Evolutionary conservation across 2,888 invertebrate genomes (phyloP).

Genomic region (Pyrrhosoma nymphula): DNA sequence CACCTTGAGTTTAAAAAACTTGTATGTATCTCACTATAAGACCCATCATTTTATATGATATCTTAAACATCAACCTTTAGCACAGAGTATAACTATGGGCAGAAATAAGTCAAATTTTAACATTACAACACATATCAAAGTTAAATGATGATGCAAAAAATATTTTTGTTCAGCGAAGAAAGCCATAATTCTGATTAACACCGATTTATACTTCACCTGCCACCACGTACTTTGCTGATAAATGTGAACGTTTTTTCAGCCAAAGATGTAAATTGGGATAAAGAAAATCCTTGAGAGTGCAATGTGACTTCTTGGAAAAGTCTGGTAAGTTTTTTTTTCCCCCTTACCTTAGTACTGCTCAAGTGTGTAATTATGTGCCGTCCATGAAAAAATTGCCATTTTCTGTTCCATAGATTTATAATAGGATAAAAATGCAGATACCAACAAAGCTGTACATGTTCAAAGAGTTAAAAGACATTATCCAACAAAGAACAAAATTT

Average conservation of each 20-base stretch:
- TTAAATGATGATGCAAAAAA: not conserved
- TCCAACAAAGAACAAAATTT: not conserved
- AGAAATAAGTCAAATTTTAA: not conserved
- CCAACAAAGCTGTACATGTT: slow-evolving; percentile 23
- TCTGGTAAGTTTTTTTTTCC: not conserved
- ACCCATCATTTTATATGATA: not conserved
- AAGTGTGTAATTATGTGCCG: not conserved
- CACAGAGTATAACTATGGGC: not conserved
- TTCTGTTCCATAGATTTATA: not conserved
- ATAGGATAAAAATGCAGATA: not conserved
- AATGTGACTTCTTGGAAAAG: no score
- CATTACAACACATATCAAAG: not conserved
- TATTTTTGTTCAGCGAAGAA: not conserved
- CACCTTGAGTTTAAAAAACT: not conserved
- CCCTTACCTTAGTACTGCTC: not conserved
- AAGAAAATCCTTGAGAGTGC: not conserved
- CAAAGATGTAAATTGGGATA: not conserved
- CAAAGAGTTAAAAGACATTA: not conserved
- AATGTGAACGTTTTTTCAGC: not conserved
- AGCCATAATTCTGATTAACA: not conserved
- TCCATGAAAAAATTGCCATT: not conserved
- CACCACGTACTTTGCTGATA: not conserved
- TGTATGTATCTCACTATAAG: not conserved
- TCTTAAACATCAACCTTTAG: not conserved
- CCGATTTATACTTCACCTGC: not conserved